A percentile compares a stretch with the other conserved stretches of the same genome.
These are phyloP conservation scores for Noctua pronuba DNA, from an alignment of 2,888 invertebrate genomes.

Conservation along the genomic window DNA sequence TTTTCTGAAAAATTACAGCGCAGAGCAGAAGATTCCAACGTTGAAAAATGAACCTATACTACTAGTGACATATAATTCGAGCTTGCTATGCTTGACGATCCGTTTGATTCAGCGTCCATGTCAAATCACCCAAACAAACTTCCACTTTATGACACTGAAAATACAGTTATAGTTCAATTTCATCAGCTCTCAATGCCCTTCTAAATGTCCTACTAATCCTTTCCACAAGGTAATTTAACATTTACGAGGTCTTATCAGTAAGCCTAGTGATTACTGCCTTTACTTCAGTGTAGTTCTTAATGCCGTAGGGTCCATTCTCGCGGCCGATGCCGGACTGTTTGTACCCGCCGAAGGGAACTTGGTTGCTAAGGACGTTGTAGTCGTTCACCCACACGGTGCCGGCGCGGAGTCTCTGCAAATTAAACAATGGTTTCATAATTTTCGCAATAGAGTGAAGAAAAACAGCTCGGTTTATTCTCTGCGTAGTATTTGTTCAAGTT, in stretches of 20 bases:
- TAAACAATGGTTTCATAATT: background rate
- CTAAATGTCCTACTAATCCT: background rate
- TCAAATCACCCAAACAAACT: background rate
- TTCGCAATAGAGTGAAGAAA: background rate
- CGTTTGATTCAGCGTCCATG: background rate
- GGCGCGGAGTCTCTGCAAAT: slow-evolving; percentile 92
- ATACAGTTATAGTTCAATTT: slow-evolving; percentile 1
- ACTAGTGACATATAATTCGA: background rate
- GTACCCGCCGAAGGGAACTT: slow-evolving; percentile 98
- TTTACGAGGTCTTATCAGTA: slow-evolving; percentile 94
- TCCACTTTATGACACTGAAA: background rate
- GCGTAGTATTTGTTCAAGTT: background rate
- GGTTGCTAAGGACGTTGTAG: slow-evolving; percentile 95
- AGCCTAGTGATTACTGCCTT: slow-evolving; percentile 96
- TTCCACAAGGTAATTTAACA: background rate
- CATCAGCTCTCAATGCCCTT: background rate
- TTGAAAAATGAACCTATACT: background rate
- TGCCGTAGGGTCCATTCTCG: slow-evolving; percentile 98
- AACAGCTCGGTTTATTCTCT: background rate
- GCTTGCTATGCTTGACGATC: background rate
- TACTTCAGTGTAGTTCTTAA: slow-evolving; percentile 98
- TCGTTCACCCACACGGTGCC: slow-evolving; percentile 97
- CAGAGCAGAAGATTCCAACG: too few species aligned
- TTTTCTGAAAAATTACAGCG: background rate
- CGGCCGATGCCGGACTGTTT: slow-evolving; percentile 99